Evolutionary conservation across 2,888 invertebrate genomes (phyloP), one percentile per base, ranked within the genome.

Genomic region (Tetropium fuscum): DNA sequence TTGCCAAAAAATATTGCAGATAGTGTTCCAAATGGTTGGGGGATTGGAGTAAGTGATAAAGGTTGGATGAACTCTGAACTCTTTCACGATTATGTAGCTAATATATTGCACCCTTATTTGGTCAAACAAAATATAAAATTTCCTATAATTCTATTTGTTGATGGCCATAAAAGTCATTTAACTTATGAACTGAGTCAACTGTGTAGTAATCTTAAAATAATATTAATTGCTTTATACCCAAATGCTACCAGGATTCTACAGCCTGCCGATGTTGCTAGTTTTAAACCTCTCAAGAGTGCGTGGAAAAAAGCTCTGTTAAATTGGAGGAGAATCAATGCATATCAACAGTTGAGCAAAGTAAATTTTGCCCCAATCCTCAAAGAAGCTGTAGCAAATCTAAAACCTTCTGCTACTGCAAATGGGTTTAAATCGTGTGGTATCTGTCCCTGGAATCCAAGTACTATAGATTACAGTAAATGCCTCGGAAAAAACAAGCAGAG

Each of bases 31-130:
- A 57, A 68, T 54, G 67, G 74, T 19, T 81, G 80, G 80, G 77
- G 79, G 1, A 68, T 80, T 10, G 80, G 79, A 0, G 53, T 70
- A 4, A 76, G 74, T 22, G 78, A 80, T 6, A 77, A 70, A 49
- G 81, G 81, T 2, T 81, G 80, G 80, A 82, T 81, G 81, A 80
- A 75, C 16, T 44, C 74, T 0, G 78, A 80, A 32, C 19, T 78
- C 6, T 82, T 82, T 63, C 74, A 71, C 56, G 78, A 80, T 47
- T 82, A 80, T 53, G 75, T 80, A 16, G 53, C 47, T 15, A 66
- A 66, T 41, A 51, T 69, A 27, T 81, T 63, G 49, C 78, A 16
- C 78, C 78, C 61, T 68, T 80, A 45, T 77, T 58, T 80, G 57
- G 71, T 72, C 5, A 66, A 65, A 55, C 53, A 63, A 16, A 58